Percentiles rank a stretch among this genome's conserved stretches.
Evolutionary conservation across 2,113 vertebrate genomes (phyloP).

Genomic region (Nannospalax galili): DNA sequence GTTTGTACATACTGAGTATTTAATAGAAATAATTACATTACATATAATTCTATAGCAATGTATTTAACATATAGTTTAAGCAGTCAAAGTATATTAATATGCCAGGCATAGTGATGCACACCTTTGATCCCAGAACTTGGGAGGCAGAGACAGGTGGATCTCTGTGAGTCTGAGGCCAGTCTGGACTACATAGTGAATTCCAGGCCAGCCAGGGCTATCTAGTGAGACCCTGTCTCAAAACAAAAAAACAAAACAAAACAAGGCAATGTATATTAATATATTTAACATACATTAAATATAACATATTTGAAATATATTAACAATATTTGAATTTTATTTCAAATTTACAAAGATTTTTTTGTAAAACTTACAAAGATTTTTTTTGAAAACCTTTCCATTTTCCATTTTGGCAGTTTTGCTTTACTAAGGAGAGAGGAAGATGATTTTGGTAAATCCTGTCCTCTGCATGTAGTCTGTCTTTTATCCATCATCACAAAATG

Average conservation of each 20-base stretch:
- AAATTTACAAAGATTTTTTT: neutral
- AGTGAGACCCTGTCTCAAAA: no score
- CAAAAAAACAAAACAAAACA: no score
- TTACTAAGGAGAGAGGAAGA: neutral
- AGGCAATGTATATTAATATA: neutral
- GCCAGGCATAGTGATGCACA: no score
- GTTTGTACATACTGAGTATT: neutral
- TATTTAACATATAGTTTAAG: neutral
- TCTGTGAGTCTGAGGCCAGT: no score
- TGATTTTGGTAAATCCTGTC: neutral
- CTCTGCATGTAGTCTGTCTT: neutral
- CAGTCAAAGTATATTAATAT: neutral
- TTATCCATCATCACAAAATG: constrained; percentile 15
- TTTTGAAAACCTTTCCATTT: neutral
- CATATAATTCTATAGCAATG: neutral
- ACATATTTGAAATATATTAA: neutral
- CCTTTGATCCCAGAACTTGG: no score
- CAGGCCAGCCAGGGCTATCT: no score
- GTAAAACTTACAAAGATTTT: neutral
- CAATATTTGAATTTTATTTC: no score
- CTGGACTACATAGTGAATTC: no score
- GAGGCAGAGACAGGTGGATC: no score
- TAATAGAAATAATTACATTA: neutral
- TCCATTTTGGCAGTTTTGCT: neutral
- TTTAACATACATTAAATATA: neutral